These are phyloP conservation scores for Criorhina ranunculi DNA, from an alignment of 2,888 invertebrate genomes.

Conservation along the genomic window DNA sequence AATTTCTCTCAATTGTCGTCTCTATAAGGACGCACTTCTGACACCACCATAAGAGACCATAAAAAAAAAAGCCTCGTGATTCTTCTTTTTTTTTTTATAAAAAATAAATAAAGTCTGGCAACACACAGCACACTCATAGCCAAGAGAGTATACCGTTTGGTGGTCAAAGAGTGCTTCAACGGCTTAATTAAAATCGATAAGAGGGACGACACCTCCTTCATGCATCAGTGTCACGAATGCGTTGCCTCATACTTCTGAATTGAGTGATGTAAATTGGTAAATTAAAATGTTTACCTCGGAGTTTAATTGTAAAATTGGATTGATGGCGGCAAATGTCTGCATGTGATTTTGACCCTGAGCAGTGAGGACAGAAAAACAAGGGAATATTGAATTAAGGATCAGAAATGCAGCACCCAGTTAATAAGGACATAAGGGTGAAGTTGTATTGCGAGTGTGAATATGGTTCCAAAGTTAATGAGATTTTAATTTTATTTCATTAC, in stretches of 20 bases:
- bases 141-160: not conserved
- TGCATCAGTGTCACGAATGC: slow-evolving; percentile 6
- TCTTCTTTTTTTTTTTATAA: slow-evolving; percentile 6
- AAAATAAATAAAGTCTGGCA: not conserved
- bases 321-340: slow-evolving; percentile 40
- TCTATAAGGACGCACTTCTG: slow-evolving; percentile 4
- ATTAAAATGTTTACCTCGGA: slow-evolving; percentile 65
- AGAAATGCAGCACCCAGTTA: slow-evolving; percentile 9
- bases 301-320: slow-evolving; percentile 65
- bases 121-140: too few relatives aligned
- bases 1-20: slow-evolving; percentile 32
- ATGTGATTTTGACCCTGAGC: slow-evolving; percentile 44
- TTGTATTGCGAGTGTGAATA: slow-evolving; percentile 15
- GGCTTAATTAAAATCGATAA: slow-evolving; percentile 62
- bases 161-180: slow-evolving; percentile 35
- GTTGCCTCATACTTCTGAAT: not conserved
- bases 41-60: not conserved
- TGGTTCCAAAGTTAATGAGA: slow-evolving; percentile 56
- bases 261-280: slow-evolving; percentile 56
- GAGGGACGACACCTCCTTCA: not conserved
- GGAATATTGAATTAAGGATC: slow-evolving; percentile 54
- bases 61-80: not conserved
- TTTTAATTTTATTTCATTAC: slow-evolving; percentile 61
- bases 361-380: slow-evolving; percentile 24
- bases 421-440: not conserved